Conservation (phyloP, 23 tunicate species). For the Ciona savignyi region DNA sequence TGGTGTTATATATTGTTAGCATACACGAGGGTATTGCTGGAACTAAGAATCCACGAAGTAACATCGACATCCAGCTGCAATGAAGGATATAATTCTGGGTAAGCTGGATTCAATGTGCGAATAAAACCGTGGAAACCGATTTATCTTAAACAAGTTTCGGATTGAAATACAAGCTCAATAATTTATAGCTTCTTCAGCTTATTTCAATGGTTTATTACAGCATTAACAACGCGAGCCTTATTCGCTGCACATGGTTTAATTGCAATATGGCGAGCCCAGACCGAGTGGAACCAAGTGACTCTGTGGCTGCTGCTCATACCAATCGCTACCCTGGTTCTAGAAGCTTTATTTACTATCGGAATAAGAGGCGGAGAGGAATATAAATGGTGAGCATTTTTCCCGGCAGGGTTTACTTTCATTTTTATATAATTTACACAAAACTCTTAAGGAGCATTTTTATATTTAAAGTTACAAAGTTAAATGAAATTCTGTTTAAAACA, state of each 20-base stretch:
- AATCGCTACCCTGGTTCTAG: slow-evolving; percentile 56
- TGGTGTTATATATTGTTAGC: too few species aligned
- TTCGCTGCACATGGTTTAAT: slow-evolving; percentile 86
- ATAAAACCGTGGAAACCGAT: too few species aligned
- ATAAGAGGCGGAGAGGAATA: slow-evolving; percentile 88
- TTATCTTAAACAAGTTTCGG: too few species aligned
- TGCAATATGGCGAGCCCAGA: slow-evolving; percentile 89
- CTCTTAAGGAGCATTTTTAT: too few species aligned
- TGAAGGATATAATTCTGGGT: background rate
- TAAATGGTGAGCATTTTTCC: slow-evolving; percentile 56
- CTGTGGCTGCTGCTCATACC: slow-evolving; percentile 86
- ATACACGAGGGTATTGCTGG: too few species aligned
- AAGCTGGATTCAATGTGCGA: too few species aligned
- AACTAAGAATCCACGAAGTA: too few species aligned
- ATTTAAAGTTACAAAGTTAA: too few species aligned
- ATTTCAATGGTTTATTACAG: too few species aligned
- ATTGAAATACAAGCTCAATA: background rate
- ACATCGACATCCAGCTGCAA: too few species aligned
- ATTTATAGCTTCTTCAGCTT: too few species aligned
- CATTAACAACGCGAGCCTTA: slow-evolving; percentile 63
- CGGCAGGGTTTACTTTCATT: background rate
- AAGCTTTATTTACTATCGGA: slow-evolving; percentile 74
- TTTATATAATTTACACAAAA: background rate
- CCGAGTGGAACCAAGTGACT: slow-evolving; percentile 40
- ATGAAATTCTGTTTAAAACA: too few species aligned